Evolutionary conservation across 1,140 invertebrate genomes (phyloP).

Genomic region (Micrasema longulum): DNA sequence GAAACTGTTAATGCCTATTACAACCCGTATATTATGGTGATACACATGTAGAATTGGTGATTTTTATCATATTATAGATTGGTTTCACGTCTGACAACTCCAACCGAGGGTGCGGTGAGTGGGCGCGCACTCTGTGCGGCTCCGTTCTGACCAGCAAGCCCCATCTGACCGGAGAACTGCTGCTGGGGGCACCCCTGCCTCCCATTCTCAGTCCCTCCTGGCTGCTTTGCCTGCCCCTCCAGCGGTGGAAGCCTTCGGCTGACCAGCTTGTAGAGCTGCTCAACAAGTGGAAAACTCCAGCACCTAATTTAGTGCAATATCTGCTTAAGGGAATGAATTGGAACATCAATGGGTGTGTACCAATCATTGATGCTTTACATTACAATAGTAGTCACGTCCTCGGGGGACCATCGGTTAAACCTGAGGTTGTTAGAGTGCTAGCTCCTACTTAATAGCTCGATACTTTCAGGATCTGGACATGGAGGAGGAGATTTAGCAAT

Average conservation of each 20-base stretch:
- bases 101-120: conserved; percentile 49
- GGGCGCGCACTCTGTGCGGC: conserved; percentile 49
- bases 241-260: conserved; percentile 36
- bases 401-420: too few relatives aligned
- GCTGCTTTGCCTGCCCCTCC: conserved; percentile 41
- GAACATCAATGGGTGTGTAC: conserved; percentile 40
- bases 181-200: conserved; percentile 4
- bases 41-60: too few relatives aligned
- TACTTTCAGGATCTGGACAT: too few relatives aligned
- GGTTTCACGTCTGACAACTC: conserved; percentile 50
- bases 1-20: too few relatives aligned
- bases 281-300: conserved; percentile 28
- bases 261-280: conserved; percentile 41
- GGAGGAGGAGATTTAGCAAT: too few relatives aligned
- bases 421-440: too few relatives aligned
- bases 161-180: conserved; percentile 24
- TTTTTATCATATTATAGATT: conserved; percentile 38
- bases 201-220: conserved; percentile 19
- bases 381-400: too few relatives aligned
- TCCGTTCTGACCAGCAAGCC: conserved; percentile 17
- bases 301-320: conserved; percentile 32
- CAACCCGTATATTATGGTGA: too few relatives aligned
- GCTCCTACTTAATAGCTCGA: too few relatives aligned
- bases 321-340: conserved; percentile 47
- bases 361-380: too few relatives aligned